Evolutionary conservation across 2,888 invertebrate species (phyloP), one percentile per base, ranked within the genome.

Genomic region (Synanthedon vespiformis): DNA sequence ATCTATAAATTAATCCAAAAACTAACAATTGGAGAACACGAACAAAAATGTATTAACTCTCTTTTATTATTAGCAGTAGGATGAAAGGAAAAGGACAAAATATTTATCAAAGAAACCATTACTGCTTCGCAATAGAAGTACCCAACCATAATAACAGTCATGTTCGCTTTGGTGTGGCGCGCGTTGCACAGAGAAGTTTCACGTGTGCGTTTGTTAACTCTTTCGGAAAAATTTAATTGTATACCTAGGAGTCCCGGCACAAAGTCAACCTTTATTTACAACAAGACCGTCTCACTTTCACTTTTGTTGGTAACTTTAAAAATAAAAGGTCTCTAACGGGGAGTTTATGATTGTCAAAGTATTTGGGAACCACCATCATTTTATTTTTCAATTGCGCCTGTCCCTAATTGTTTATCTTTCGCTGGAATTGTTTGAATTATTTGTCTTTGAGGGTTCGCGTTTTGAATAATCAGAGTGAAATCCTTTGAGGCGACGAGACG

Each of bases 341-440:
- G 44, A 44, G 44, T 44, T 44, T 44, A 44, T 44, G 44, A 44
- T 44, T 44, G 11, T 44, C 44, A 44, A 44, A 44, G 44, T 44
- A 44, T 44, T 56, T 53, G 50, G 62, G 60, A 62, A 13, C 22
- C 48, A 22, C 48, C 49, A 51, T 48, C 44, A 61, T 62, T 71
- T 66, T 69, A 67, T 64, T 65, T 63, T 61, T 59, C 58, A 65
- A 64, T 64, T 59, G 63, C 61, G 62, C 61, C 65, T 61, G 59
- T 62, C 60, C 58, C 62, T 73, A 65, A 74, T 72, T 72, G 73
- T 72, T 68, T 74, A 64, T 70, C 66, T 74, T 72, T 66, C 58
- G 54, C 57, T 58, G 61, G 57, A 67, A 63, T 61, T 61, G 63
- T 59, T 67, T 55, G 57, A 61, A 61, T 67, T 69, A 63, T 73